These are phyloP conservation scores for Champsocephalus esox DNA, from an alignment of 2,797 vertebrate genomes.

Conservation along the genomic window DNA sequence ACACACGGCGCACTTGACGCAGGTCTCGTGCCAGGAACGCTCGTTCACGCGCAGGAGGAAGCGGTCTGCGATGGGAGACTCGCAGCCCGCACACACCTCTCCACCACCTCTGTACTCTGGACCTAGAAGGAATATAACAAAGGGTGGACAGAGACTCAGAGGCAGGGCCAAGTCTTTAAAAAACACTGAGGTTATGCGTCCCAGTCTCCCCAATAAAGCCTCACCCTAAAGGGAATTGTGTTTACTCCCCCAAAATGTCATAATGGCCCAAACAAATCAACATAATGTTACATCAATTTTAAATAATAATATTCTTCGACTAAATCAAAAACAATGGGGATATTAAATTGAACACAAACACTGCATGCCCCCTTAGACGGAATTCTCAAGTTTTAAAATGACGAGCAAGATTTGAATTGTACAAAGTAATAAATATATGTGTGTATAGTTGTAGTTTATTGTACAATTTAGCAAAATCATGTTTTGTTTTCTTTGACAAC, in stretches of 20 bases:
- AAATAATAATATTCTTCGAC: neutral
- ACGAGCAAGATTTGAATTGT: neutral
- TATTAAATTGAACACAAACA: too few species aligned
- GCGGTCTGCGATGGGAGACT: slow-evolving; percentile 90
- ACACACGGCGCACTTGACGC: slow-evolving; percentile 91
- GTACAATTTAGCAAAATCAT: too few species aligned
- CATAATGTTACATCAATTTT: neutral
- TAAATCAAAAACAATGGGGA: neutral
- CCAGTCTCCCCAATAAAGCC: neutral
- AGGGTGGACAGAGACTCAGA: slow-evolving; percentile 3
- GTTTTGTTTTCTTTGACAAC: too few species aligned
- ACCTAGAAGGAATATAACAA: slow-evolving; percentile 61
- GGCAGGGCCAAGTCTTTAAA: slow-evolving; percentile 8
- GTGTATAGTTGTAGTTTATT: too few species aligned
- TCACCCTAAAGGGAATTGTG: neutral
- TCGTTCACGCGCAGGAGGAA: slow-evolving; percentile 92
- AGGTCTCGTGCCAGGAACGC: slow-evolving; percentile 92
- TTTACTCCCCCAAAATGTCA: neutral
- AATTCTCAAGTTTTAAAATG: neutral
- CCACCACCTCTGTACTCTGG: slow-evolving; percentile 85
- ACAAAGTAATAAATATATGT: too few species aligned
- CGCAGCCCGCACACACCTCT: slow-evolving; percentile 91
- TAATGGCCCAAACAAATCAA: neutral
- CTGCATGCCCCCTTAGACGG: neutral
- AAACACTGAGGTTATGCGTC: neutral